These are phyloP conservation scores for Eulemur mongoz DNA, from an alignment of 2,797 vertebrate species.

Conservation along the genomic window DNA sequence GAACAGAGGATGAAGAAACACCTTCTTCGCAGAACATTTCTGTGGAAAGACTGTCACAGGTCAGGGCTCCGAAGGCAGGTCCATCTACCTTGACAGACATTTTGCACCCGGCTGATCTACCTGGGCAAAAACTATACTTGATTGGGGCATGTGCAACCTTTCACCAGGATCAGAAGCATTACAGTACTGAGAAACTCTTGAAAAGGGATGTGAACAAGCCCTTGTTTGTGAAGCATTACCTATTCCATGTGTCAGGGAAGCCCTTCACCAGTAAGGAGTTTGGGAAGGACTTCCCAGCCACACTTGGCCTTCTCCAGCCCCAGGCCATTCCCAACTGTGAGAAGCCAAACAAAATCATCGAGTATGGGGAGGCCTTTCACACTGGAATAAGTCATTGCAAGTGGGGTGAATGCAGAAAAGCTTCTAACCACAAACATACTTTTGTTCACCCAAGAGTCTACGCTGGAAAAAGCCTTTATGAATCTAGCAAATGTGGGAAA, in stretches of 20 bases:
- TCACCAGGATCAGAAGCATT: not conserved
- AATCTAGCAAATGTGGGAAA: conserved; percentile 13
- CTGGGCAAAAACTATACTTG: not conserved
- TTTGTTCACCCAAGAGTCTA: not conserved
- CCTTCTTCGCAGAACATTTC: not conserved
- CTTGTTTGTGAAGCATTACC: not conserved
- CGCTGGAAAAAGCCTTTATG: not conserved
- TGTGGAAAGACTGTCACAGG: not conserved
- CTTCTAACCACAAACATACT: not conserved
- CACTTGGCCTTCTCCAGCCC: not conserved
- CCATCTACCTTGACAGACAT: not conserved
- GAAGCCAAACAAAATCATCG: not conserved
- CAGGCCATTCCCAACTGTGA: not conserved
- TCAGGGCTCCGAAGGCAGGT: not conserved
- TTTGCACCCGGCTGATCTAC: not conserved
- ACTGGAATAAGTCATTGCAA: not conserved
- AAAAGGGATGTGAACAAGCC: not conserved
- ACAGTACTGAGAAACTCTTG: not conserved
- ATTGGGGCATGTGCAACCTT: not conserved
- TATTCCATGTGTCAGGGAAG: not conserved
- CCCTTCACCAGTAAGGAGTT: not conserved
- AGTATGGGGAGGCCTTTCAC: not conserved
- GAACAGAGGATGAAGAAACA: not conserved
- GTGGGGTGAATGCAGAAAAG: not conserved
- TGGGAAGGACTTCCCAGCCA: not conserved